Conservation (phyloP, 2,888 invertebrate species). For the Acutogordius australiensis region DNA sequence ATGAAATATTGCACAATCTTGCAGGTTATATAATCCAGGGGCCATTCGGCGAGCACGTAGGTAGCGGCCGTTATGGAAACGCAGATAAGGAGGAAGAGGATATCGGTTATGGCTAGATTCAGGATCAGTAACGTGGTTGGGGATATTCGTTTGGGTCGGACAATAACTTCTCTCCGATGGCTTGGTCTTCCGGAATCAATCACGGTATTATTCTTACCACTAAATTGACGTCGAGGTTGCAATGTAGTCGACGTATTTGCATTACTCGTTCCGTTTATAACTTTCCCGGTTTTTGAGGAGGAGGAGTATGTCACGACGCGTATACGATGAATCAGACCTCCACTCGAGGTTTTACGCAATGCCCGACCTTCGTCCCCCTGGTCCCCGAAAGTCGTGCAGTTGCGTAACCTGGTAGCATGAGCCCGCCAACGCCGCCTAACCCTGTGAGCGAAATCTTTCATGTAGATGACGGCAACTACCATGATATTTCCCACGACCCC, state of each 20-base stretch:
- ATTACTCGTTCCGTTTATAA: no score
- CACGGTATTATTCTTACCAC: no score
- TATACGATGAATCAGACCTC: no score
- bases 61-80: slow-evolving; percentile 65
- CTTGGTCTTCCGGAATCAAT: no score
- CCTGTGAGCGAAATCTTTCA: slow-evolving; percentile 25
- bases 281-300: no score
- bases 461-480: slow-evolving; percentile 48
- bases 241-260: no score
- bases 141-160: slow-evolving; percentile 62
- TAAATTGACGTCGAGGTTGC: no score
- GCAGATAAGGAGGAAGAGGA: slow-evolving; percentile 62
- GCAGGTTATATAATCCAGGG: slow-evolving; percentile 58
- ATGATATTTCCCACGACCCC: slow-evolving; percentile 59
- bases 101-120: slow-evolving; percentile 56
- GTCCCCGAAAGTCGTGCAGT: no score
- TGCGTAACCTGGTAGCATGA: background rate
- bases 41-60: slow-evolving; percentile 54
- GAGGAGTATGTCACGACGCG: no score
- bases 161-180: no score
- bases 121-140: slow-evolving; percentile 45
- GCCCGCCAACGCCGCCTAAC: background rate
- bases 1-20: slow-evolving; percentile 60
- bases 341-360: no score
- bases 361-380: no score